Percentiles rank a stretch among this genome's conserved stretches.
phyloP scores from a whole-genome alignment of 2,113 vertebrate species.

The Hydrolagus affinis region DNA sequence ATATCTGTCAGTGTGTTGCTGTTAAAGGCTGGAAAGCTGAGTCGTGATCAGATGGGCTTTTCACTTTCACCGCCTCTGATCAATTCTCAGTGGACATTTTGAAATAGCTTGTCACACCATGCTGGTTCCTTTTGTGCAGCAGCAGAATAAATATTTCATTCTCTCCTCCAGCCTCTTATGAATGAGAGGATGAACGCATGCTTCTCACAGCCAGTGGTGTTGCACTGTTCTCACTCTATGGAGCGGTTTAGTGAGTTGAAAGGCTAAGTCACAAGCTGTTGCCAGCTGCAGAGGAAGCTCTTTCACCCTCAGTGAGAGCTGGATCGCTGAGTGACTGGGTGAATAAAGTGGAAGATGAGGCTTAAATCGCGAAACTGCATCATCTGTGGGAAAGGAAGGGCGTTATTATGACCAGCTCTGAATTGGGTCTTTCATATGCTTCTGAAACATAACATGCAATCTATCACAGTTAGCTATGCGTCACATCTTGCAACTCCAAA shows the following conservation, averaged over 20 bases:
- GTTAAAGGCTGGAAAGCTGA: not conserved
- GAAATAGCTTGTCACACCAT: slow-evolving; percentile 50
- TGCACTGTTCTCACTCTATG: slow-evolving; percentile 45
- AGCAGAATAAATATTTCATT: slow-evolving; percentile 47
- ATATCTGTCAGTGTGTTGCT: not conserved
- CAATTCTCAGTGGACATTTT: slow-evolving; percentile 46
- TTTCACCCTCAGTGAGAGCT: slow-evolving; percentile 44
- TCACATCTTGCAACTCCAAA: not conserved
- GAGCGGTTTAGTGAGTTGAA: slow-evolving; percentile 54
- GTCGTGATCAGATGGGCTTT: not conserved
- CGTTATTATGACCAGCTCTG: not conserved
- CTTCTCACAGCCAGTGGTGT: slow-evolving; percentile 34
- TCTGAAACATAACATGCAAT: slow-evolving; percentile 3
- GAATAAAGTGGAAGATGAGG: not conserved
- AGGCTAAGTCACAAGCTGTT: slow-evolving; percentile 55
- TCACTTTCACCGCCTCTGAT: not conserved
- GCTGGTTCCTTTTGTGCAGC: slow-evolving; percentile 57
- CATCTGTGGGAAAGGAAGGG: slow-evolving; percentile 13
- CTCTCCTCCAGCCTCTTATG: slow-evolving; percentile 38
- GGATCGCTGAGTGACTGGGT: not conserved
- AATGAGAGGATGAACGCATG: slow-evolving; percentile 38
- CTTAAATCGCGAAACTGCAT: slow-evolving; percentile 8
- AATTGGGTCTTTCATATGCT: slow-evolving; percentile 7
- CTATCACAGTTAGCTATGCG: not conserved
- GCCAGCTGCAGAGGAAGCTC: slow-evolving; percentile 36